Conservation (phyloP, 2,888 invertebrate genomes). For the Clistopyga incitator region DNA sequence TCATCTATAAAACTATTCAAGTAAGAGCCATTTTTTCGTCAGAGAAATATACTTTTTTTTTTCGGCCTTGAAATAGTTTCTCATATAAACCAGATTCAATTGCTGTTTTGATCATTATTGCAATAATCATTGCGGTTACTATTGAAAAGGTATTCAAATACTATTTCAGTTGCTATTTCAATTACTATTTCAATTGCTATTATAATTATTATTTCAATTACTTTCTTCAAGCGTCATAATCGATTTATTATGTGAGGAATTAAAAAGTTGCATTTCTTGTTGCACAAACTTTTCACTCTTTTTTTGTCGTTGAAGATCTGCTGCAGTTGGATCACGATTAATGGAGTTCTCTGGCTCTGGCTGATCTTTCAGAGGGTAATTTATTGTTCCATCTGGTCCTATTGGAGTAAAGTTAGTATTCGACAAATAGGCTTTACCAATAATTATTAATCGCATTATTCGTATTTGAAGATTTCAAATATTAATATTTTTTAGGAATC, state of each 20-base stretch:
- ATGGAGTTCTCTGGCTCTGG: slow-evolving; percentile 79
- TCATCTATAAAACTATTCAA: slow-evolving; percentile 71
- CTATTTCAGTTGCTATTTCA: too few relatives aligned
- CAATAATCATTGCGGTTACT: too few relatives aligned
- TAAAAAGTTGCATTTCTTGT: too few relatives aligned
- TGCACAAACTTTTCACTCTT: not conserved
- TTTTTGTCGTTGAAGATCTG: slow-evolving; percentile 69
- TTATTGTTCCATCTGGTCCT: slow-evolving; percentile 79
- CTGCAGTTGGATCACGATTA: slow-evolving; percentile 75
- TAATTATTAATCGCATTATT: not conserved
- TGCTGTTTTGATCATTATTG: too few relatives aligned
- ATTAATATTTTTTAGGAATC: slow-evolving; percentile 70
- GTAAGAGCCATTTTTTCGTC: slow-evolving; percentile 64
- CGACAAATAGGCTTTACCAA: not conserved
- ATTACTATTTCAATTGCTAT: too few relatives aligned
- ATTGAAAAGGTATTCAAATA: too few relatives aligned
- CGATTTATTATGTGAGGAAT: too few relatives aligned
- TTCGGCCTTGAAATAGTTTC: too few relatives aligned
- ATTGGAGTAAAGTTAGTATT: slow-evolving; percentile 79
- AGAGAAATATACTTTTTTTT: too few relatives aligned
- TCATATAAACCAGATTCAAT: too few relatives aligned
- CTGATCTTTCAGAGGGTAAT: slow-evolving; percentile 78
- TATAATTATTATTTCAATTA: too few relatives aligned
- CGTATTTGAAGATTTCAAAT: not conserved
- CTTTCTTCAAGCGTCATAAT: too few relatives aligned